phyloP scores from a whole-genome alignment of 2,797 vertebrate genomes.

The Melanogrammus aeglefinus region DNA sequence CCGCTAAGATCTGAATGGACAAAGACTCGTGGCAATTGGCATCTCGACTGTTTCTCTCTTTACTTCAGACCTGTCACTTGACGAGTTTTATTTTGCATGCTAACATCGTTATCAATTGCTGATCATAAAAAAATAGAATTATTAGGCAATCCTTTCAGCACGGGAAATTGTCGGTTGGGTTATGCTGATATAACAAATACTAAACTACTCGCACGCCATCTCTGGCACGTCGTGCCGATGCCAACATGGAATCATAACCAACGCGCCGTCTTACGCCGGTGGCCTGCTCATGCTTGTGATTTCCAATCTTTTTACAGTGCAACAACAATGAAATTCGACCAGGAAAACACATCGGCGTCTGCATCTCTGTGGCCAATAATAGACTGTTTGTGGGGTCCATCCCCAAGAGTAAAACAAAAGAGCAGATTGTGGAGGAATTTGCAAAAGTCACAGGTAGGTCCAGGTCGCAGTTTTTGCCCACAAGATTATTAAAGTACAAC shows the following conservation, averaged over 20 bases:
- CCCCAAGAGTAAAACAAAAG: slow-evolving; percentile 99
- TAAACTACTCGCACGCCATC: background rate
- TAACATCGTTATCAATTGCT: background rate
- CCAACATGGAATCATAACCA: background rate
- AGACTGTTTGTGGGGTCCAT: slow-evolving; percentile 99
- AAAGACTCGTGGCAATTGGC: slow-evolving; percentile 7
- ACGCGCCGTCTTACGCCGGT: background rate
- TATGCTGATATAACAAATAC: background rate
- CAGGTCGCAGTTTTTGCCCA: background rate
- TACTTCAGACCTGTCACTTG: background rate
- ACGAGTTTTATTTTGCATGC: background rate
- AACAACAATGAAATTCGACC: slow-evolving; percentile 99
- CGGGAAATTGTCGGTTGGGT: too few relatives aligned
- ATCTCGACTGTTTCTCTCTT: background rate
- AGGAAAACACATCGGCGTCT: slow-evolving; percentile 98
- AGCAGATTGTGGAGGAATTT: slow-evolving; percentile 99
- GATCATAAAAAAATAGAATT: background rate
- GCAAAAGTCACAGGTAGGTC: slow-evolving; percentile 97
- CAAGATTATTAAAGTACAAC: background rate
- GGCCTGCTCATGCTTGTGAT: background rate
- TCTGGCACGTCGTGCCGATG: too few relatives aligned
- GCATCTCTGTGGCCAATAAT: slow-evolving; percentile 99
- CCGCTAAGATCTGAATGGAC: slow-evolving; percentile 66
- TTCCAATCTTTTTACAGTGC: slow-evolving; percentile 75
- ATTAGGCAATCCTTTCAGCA: background rate